A percentile compares a stretch with the other conserved stretches of the same genome.
These are phyloP conservation scores for Nyctibius bracteatus DNA, from an alignment of 2,113 vertebrate species.

Conservation along the genomic window DNA sequence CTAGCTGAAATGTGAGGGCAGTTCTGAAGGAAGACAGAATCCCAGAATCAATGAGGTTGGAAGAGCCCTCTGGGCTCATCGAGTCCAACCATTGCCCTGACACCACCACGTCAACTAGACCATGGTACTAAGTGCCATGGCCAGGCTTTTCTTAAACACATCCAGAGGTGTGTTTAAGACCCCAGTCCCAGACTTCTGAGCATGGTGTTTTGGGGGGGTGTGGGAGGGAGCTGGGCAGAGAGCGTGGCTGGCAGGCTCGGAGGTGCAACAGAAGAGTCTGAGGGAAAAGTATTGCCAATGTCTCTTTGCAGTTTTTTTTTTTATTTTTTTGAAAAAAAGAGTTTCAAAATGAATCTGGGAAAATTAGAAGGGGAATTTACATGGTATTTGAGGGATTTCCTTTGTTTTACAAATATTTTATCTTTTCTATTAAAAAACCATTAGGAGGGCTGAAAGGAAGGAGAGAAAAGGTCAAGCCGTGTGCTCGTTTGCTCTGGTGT, in stretches of 20 bases:
- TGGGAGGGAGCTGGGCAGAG: background rate
- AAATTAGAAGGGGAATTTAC: conserved; percentile 59
- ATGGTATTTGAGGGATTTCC: conserved; percentile 65
- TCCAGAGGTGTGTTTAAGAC: too few species aligned
- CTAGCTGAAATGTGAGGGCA: accelerated
- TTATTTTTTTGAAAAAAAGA: background rate
- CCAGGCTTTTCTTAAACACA: too few species aligned
- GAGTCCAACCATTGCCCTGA: too few species aligned
- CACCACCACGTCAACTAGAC: too few species aligned
- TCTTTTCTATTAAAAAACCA: conserved; percentile 46
- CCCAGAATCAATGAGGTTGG: too few species aligned
- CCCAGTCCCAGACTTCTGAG: background rate
- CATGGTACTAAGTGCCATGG: too few species aligned
- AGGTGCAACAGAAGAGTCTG: accelerated
- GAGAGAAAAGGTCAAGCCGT: conserved; percentile 52
- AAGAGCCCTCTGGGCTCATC: too few species aligned
- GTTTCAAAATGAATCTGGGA: conserved; percentile 2
- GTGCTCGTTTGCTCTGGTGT: conserved; percentile 46
- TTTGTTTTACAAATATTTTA: conserved; percentile 55
- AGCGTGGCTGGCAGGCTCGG: background rate
- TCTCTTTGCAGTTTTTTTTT: background rate
- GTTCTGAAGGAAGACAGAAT: background rate
- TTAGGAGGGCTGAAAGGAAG: conserved; percentile 17
- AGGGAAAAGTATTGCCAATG: background rate
- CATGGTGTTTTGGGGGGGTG: accelerated